phyloP scores from a whole-genome alignment of 2,113 vertebrate genomes.

The Pseudopipra pipra region DNA sequence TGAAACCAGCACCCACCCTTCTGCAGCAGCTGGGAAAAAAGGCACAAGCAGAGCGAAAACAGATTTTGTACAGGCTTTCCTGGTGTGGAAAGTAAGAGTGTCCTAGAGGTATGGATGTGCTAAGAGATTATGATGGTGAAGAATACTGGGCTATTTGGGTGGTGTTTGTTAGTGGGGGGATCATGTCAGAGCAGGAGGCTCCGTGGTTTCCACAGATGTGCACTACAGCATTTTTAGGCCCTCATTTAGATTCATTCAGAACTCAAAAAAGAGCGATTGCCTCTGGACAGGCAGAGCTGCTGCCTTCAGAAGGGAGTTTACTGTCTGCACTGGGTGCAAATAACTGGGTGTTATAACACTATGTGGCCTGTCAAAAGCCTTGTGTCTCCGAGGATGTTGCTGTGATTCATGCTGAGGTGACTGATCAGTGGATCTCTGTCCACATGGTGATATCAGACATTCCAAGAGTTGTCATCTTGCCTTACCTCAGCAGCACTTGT shows the following conservation, averaged over 20 bases:
- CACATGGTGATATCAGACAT: accelerated
- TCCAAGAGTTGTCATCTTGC: neutral
- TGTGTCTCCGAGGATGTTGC: accelerated
- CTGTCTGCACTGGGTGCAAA: neutral
- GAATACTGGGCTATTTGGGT: neutral
- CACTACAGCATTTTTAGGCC: neutral
- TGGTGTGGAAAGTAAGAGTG: neutral
- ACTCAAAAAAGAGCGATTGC: neutral
- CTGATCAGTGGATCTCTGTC: neutral
- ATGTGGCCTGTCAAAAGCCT: neutral
- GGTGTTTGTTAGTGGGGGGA: neutral
- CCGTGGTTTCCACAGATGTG: accelerated
- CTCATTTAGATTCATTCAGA: neutral
- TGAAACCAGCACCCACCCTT: accelerated
- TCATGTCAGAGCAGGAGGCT: neutral
- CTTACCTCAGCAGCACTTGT: neutral
- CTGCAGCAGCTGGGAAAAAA: neutral
- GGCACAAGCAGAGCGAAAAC: neutral
- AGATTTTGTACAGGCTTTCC: neutral
- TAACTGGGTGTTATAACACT: neutral
- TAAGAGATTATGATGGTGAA: neutral
- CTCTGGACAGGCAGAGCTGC: neutral
- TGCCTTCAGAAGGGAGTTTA: neutral
- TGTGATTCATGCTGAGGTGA: neutral
- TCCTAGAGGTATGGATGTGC: neutral